Evolutionary conservation across 2,113 vertebrate genomes (phyloP).

Genomic region (Merops nubicus): DNA sequence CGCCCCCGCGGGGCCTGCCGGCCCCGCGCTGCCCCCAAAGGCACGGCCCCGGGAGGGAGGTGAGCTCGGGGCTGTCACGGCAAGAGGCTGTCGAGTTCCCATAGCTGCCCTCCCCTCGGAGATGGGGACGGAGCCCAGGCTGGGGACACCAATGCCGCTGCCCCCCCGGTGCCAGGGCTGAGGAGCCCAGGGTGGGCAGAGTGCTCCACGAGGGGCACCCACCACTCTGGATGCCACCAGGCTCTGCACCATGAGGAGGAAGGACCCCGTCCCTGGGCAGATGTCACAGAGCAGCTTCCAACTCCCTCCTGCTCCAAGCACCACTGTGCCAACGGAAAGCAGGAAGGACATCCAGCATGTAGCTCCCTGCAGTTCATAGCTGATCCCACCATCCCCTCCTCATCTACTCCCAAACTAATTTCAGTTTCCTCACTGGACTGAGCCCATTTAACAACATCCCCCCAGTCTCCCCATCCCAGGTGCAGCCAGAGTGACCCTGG

Average conservation of each 20-base stretch:
- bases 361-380: accelerated
- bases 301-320: background rate
- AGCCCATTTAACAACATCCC: background rate
- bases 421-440: background rate
- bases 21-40: background rate
- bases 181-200: background rate
- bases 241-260: accelerated
- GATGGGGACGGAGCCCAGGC: background rate
- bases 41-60: background rate
- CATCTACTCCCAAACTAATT: background rate
- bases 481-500: background rate
- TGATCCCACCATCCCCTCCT: background rate
- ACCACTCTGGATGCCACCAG: background rate
- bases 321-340: accelerated
- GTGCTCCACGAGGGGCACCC: background rate
- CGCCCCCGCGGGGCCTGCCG: background rate
- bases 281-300: background rate
- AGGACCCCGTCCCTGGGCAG: background rate
- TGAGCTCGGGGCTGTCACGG: constrained; percentile 20
- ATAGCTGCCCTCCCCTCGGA: accelerated
- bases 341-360: background rate
- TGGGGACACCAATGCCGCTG: background rate
- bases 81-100: background rate
- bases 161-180: background rate
- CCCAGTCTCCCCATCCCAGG: background rate